Base-by-base conservation (phyloP, 2,797 vertebrate species). In the Mormyrops boulengeri region DNA sequence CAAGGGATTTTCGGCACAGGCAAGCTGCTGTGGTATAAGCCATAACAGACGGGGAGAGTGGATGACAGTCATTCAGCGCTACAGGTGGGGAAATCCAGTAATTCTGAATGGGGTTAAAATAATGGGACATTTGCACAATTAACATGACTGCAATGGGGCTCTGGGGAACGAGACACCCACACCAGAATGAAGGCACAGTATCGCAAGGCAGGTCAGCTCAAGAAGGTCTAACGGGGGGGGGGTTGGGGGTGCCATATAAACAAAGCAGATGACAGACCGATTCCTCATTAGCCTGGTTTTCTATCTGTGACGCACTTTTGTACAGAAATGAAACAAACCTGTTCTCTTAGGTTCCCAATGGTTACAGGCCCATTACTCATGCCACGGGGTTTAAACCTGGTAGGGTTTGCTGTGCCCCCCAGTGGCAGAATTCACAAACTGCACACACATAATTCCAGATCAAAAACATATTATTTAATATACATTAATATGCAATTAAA, bases 331-430 rank as follows among this genome's bases (percentile, higher is more conserved):
- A 91, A 93, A 92, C 91, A 90, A 89, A 12, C 88, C 92, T 91
- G 90, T 62, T 12, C 88, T 94, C 95, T 95, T 94, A 93, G 92
- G 92, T 91, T 94, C 92, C 91, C 90, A 93, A 93, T 94, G 94
- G 95, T 95, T 94, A 94, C 92, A 93, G 93, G 87, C 50, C 89
- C 77, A 69, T 89, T 90, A 90, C 66, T 53, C 30, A 53, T 91
- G 69, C 88, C 92, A 88, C 77, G 47, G 87, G 47, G 38, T 49
- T 88, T 90, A 89, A 91, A 89, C 94, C 94, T 85, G 91, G 95
- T 93, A 93, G 93, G 95, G 94, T 94, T 52, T 93, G 91, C 94
- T 96, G 94, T 94, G 96, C 96, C 96, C 95, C 95, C 96, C 94
- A 96, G 96, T 96, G 96, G 95, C 69, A 88, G 34, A 89, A 92